Evolutionary conservation across 2,888 invertebrate genomes (phyloP).

Genomic region (Meiosimyza decipiens): DNA sequence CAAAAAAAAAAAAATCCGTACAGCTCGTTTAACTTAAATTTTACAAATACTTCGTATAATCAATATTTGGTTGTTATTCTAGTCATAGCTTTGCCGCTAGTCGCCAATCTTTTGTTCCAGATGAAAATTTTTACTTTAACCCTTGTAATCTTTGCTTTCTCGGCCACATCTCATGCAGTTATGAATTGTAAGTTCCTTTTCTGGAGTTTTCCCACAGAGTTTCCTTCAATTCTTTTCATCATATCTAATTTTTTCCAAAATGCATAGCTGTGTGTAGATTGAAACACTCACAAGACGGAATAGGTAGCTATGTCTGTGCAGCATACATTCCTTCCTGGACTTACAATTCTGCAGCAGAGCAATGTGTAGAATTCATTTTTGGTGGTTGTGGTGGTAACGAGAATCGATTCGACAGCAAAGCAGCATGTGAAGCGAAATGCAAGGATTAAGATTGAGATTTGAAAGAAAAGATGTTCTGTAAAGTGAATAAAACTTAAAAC

Average conservation of each 20-base stretch:
- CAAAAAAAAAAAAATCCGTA: no score
- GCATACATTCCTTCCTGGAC: slow-evolving; percentile 67
- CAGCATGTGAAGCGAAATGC: slow-evolving; percentile 74
- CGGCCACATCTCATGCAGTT: background rate
- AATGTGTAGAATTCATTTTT: slow-evolving; percentile 81
- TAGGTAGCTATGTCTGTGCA: slow-evolving; percentile 54
- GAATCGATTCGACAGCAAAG: slow-evolving; percentile 77
- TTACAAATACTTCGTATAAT: no score
- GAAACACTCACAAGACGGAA: slow-evolving; percentile 2
- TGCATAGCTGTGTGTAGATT: slow-evolving; percentile 16
- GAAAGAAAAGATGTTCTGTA: background rate
- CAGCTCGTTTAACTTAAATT: no score
- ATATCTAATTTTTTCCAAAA: background rate
- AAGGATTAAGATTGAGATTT: background rate
- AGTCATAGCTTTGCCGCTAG: no score
- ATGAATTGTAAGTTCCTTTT: slow-evolving; percentile 24
- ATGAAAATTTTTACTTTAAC: slow-evolving; percentile 24
- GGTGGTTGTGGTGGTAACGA: slow-evolving; percentile 82
- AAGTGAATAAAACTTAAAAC: no score
- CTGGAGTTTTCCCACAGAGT: background rate
- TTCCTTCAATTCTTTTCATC: no score
- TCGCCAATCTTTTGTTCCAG: background rate
- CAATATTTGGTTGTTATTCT: no score
- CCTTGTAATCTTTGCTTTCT: background rate
- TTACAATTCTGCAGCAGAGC: slow-evolving; percentile 55